Evolutionary conservation across 1,140 invertebrate genomes (phyloP), one percentile per base, ranked within the genome.

Genomic region (Wasmannia auropunctata): DNA sequence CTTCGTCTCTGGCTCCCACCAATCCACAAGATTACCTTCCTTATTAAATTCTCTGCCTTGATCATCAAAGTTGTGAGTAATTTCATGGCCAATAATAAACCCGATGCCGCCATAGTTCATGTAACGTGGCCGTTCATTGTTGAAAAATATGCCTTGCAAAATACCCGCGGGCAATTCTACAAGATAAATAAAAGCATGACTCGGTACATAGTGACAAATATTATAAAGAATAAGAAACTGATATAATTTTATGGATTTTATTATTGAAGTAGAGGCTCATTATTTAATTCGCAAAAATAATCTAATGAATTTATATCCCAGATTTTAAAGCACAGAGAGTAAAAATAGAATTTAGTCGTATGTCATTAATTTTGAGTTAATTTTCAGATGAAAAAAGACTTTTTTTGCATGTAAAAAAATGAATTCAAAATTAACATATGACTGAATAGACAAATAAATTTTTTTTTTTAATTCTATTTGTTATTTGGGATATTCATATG

Each of bases 41-140:
- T 98, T 97, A 94, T 99, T 98, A 92, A 98, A 99, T 95, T 99
- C 98, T 25, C 98, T 96, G 56, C 98, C 97, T 94, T 98, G 97
- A 93, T 98, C 98, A 94, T 99, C 98, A 93, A 99, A 99, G 14
- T 98, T 98, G 93, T 99, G 98, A 0, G 98, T 99, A 62, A 99
- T 98, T 96, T 99, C 98, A 92, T 99, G 98, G 0, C 98, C 98
- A 93, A 99, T 98, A 5, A 99, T 97, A 90, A 98, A 98, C 7
- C 98, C 98, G 91, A 99, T 98, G 11, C 97, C 98, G 70, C 98
- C 98, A 92, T 98, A 99, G 93, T 99, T 99, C 96, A 99, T 97
- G 90, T 98, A 99, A 85, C 97, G 97, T 2, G 98, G 98, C 43
- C 98, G 96, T 75, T 98, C 96, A 51, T 97, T 97, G 63, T 96